A percentile compares a stretch with the other conserved stretches of the same genome.
Evolutionary conservation across 2,888 invertebrate genomes (phyloP).

Genomic region (Tubulanus polymorphus): DNA sequence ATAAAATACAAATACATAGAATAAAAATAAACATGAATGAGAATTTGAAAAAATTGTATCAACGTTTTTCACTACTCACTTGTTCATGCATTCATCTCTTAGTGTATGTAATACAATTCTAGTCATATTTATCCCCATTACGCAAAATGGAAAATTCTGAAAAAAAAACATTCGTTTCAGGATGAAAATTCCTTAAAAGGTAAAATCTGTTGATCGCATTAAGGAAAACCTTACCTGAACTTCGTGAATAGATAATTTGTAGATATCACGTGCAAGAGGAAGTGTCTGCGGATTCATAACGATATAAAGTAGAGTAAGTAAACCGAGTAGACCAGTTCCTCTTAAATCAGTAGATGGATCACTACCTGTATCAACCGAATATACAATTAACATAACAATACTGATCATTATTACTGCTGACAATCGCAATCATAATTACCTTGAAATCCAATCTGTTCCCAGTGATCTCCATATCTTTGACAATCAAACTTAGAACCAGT

Average conservation of each 20-base stretch:
- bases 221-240: constrained; percentile 52
- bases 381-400: neutral
- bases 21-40: neutral
- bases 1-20: constrained; percentile 6
- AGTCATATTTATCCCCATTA: constrained; percentile 59
- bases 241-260: constrained; percentile 54
- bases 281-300: constrained; percentile 42
- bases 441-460: constrained; percentile 61
- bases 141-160: constrained; percentile 59
- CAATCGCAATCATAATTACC: too few relatives aligned
- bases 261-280: constrained; percentile 53
- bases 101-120: constrained; percentile 57
- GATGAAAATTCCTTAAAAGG: too few relatives aligned
- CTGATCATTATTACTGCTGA: neutral
- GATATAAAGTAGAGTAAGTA: constrained; percentile 56
- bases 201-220: too few relatives aligned
- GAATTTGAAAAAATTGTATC: too few relatives aligned
- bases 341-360: constrained; percentile 60
- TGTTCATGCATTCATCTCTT: constrained; percentile 56
- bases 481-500: constrained; percentile 55
- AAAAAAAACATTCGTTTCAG: constrained; percentile 23
- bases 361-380: constrained; percentile 44
- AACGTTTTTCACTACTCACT: constrained; percentile 38
- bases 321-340: constrained; percentile 57
- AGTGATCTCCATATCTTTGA: constrained; percentile 56